phyloP scores from a whole-genome alignment of 2,797 vertebrate genomes.

The Falco naumanni region DNA sequence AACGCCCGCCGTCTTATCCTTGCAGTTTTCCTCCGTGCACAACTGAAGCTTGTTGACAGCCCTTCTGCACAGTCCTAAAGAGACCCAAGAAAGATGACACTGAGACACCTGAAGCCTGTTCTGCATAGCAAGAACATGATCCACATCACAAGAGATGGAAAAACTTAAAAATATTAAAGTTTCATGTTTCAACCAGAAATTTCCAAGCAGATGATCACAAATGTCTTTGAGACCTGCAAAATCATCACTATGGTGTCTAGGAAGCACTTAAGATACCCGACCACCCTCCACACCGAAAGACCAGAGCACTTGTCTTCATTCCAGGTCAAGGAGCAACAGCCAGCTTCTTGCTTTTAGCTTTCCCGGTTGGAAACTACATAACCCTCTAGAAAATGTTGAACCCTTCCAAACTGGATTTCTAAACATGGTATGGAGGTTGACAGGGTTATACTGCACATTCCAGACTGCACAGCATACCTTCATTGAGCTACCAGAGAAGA shows the following conservation, averaged over 20 bases:
- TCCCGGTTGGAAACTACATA: neutral
- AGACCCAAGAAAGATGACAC: neutral
- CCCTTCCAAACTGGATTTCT: neutral
- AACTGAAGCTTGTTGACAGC: neutral
- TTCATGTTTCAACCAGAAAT: neutral
- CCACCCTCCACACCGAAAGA: neutral
- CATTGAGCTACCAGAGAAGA: neutral
- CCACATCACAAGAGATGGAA: neutral
- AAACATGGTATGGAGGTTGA: neutral
- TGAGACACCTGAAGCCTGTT: neutral
- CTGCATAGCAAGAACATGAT: neutral
- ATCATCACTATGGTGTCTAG: neutral
- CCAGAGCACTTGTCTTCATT: neutral
- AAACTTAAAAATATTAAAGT: neutral
- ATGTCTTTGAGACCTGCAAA: neutral
- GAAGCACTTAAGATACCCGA: neutral
- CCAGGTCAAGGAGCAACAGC: neutral
- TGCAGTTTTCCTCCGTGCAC: neutral
- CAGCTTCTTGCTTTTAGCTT: neutral
- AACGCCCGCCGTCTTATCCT: neutral
- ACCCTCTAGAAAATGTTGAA: neutral
- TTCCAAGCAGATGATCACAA: neutral
- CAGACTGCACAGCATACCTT: neutral
- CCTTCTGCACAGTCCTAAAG: neutral
- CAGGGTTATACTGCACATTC: neutral